Evolutionary conservation across 2,888 invertebrate species (phyloP).

Genomic region (Drosophila robusta): DNA sequence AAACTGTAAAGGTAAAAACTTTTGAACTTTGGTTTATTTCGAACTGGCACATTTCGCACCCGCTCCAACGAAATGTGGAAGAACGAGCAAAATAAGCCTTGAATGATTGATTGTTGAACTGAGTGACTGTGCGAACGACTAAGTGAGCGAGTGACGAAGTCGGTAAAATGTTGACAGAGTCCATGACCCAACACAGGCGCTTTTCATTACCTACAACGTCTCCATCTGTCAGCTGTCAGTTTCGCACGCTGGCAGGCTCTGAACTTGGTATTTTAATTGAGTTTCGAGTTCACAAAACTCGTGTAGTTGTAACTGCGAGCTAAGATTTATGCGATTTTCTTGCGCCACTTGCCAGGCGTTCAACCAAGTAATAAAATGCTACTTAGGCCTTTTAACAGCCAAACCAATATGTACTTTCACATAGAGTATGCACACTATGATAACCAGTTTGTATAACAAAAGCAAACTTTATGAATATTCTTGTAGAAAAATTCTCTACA

Average conservation of each 20-base stretch:
- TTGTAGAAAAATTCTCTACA: no score
- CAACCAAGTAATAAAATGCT: slow-evolving; percentile 27
- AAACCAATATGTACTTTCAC: slow-evolving; percentile 2
- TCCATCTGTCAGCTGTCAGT: slow-evolving; percentile 77
- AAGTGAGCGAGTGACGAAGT: slow-evolving; percentile 29
- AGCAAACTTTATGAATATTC: background rate
- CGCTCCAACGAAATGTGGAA: slow-evolving; percentile 38
- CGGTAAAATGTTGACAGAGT: slow-evolving; percentile 47
- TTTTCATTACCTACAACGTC: slow-evolving; percentile 33
- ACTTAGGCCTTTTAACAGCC: slow-evolving; percentile 10
- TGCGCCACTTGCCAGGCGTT: slow-evolving; percentile 28
- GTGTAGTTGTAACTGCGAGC: slow-evolving; percentile 26
- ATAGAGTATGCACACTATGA: background rate
- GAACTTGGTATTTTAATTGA: slow-evolving; percentile 77
- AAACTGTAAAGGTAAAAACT: slow-evolving; percentile 4
- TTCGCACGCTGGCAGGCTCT: slow-evolving; percentile 60
- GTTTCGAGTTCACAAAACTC: slow-evolving; percentile 61
- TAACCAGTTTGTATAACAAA: background rate
- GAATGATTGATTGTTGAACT: slow-evolving; percentile 67
- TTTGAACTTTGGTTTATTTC: slow-evolving; percentile 48
- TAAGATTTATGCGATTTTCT: slow-evolving; percentile 52
- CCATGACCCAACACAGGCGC: slow-evolving; percentile 56
- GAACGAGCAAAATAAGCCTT: slow-evolving; percentile 11
- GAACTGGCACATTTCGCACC: slow-evolving; percentile 70
- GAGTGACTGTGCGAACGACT: slow-evolving; percentile 12